phyloP scores from a whole-genome alignment of 2,113 vertebrate species.

The Balaeniceps rex region DNA sequence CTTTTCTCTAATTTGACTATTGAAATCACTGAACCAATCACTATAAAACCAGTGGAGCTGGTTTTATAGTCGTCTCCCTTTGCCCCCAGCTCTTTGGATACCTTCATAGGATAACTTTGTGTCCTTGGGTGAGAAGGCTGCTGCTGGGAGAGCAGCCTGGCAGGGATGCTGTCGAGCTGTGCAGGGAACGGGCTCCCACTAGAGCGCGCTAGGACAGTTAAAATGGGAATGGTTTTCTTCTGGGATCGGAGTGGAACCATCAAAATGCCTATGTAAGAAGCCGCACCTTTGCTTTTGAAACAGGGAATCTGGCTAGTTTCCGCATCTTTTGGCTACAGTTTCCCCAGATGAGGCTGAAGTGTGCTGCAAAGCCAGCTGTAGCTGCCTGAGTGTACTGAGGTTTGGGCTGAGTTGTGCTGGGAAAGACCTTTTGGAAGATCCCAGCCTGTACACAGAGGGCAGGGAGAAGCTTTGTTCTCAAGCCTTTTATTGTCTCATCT shows the following conservation, averaged over 20 bases:
- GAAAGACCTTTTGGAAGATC: not conserved
- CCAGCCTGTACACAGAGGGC: not conserved
- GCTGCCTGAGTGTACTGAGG: not conserved
- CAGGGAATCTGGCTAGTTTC: not conserved
- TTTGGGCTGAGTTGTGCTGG: not conserved
- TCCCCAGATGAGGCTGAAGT: not conserved
- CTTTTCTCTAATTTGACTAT: not conserved
- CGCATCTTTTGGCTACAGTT: not conserved
- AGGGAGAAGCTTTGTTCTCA: not conserved
- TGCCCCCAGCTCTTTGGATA: too few species aligned
- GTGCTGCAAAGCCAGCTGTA: not conserved
- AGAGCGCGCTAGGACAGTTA: constrained; percentile 28
- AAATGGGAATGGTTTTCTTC: not conserved
- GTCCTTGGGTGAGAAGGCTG: not conserved
- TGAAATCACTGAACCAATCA: not conserved
- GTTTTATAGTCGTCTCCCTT: not conserved
- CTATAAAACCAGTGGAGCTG: not conserved
- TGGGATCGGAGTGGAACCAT: not conserved
- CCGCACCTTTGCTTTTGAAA: not conserved
- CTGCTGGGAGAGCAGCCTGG: not conserved
- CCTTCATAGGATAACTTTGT: not conserved
- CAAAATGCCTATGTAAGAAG: not conserved
- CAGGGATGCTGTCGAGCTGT: not conserved
- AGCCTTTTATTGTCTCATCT: not conserved
- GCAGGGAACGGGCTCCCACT: not conserved